Conservation (phyloP, 2,113 vertebrate species). For the Pluvialis apricaria region DNA sequence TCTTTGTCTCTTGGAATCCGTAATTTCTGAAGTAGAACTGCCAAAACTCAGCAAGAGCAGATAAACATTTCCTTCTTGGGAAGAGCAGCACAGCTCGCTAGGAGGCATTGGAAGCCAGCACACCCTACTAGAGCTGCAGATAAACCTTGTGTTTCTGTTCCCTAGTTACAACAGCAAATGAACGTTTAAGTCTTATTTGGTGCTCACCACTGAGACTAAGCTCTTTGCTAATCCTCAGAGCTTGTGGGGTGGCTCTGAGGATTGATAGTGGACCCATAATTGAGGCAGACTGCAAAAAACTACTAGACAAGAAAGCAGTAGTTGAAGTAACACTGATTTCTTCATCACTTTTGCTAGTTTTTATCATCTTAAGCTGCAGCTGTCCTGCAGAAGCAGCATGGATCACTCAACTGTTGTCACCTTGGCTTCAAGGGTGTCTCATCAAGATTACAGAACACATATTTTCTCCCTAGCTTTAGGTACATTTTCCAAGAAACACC, state of each 20-base stretch:
- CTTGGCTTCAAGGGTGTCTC: neutral
- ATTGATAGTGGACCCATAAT: neutral
- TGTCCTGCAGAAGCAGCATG: neutral
- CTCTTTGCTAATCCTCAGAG: neutral
- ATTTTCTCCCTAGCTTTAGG: neutral
- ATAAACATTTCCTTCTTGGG: neutral
- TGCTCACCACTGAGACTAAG: neutral
- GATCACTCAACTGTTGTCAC: neutral
- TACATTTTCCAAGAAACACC: neutral
- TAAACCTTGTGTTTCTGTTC: neutral
- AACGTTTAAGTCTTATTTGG: neutral
- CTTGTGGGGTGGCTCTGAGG: neutral
- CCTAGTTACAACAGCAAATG: neutral
- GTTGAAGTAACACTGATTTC: neutral
- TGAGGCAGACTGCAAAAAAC: neutral
- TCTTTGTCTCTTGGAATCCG: neutral
- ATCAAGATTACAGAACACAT: neutral
- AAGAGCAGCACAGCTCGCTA: neutral
- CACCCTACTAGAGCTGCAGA: neutral
- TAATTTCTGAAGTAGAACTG: neutral
- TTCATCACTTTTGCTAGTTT: neutral
- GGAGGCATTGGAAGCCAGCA: neutral
- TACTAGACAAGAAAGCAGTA: neutral
- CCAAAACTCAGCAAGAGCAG: neutral
- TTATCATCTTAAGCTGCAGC: neutral